phyloP scores from a whole-genome alignment of 2,888 invertebrate genomes.

The Parnassius glacialis region DNA sequence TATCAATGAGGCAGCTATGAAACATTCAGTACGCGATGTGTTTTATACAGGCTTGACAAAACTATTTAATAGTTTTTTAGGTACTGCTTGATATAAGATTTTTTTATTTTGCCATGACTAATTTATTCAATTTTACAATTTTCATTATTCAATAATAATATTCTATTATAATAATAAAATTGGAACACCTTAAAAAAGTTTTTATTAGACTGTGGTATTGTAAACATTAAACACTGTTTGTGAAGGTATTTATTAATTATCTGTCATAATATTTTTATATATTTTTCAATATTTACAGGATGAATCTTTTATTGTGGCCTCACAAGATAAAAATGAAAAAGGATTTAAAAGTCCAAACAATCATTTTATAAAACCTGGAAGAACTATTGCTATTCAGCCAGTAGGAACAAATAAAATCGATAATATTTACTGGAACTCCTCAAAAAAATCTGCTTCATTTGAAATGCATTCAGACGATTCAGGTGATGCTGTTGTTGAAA shows the following conservation, averaged over 20 bases:
- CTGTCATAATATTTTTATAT: slow-evolving; percentile 4
- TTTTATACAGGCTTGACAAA: too few relatives aligned
- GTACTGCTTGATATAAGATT: too few relatives aligned
- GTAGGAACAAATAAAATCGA: slow-evolving; percentile 54
- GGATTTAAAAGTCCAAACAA: slow-evolving; percentile 47
- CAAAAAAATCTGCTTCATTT: slow-evolving; percentile 56
- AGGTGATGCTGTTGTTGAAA: slow-evolving; percentile 42
- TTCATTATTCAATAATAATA: too few relatives aligned
- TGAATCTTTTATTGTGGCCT: slow-evolving; percentile 59
- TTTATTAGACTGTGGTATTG: too few relatives aligned
- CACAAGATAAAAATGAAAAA: slow-evolving; percentile 46
- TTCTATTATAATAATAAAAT: too few relatives aligned
- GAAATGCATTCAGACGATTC: slow-evolving; percentile 47
- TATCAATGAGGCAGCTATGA: too few relatives aligned
- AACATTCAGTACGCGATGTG: too few relatives aligned
- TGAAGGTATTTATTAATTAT: neutral
- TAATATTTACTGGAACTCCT: slow-evolving; percentile 57
- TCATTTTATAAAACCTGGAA: slow-evolving; percentile 53
- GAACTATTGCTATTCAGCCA: slow-evolving; percentile 52
- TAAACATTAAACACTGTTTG: neutral
- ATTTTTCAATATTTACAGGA: slow-evolving; percentile 52
- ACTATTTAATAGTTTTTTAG: too few relatives aligned
- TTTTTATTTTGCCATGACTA: too few relatives aligned
- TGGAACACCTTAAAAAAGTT: too few relatives aligned
- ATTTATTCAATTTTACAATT: too few relatives aligned